Evolutionary conservation across 2,888 invertebrate species (phyloP).

Genomic region (Lepidochitona cinerea): DNA sequence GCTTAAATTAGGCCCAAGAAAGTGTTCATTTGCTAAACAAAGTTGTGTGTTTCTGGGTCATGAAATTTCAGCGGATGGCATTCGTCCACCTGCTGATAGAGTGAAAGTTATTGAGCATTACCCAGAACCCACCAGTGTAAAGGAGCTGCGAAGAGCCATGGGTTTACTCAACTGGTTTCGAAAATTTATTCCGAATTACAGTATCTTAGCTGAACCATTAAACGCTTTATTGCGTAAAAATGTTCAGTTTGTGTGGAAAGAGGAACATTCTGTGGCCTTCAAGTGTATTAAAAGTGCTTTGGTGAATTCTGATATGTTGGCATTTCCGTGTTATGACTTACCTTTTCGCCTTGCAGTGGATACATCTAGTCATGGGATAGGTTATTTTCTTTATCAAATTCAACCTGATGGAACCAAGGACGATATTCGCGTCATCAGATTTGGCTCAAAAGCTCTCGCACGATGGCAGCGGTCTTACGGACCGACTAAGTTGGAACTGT

Average conservation of each 20-base stretch:
- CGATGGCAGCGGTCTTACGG: constrained; percentile 3
- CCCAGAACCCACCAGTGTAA: background rate
- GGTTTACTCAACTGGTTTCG: too few relatives aligned
- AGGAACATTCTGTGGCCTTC: constrained; percentile 8
- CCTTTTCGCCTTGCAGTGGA: constrained; percentile 14
- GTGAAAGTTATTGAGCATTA: too few relatives aligned
- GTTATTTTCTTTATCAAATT: background rate
- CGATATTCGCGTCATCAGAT: background rate
- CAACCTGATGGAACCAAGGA: background rate
- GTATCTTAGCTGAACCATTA: background rate
- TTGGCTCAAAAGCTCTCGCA: background rate
- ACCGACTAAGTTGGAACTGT: background rate
- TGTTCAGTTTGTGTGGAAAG: constrained; percentile 9
- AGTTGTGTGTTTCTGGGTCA: background rate
- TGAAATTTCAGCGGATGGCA: background rate
- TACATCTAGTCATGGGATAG: constrained; percentile 11
- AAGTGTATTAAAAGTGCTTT: background rate
- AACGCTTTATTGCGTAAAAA: background rate
- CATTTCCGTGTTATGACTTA: constrained; percentile 15
- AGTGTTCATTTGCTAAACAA: constrained; percentile 7
- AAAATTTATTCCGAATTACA: constrained; percentile 11
- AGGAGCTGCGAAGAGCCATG: constrained; percentile 6
- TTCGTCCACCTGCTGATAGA: too few relatives aligned
- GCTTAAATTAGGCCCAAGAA: background rate
- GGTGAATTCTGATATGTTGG: constrained; percentile 12